These are phyloP conservation scores for Drosophila sucinea DNA, from an alignment of 1,140 invertebrate species.

Conservation along the genomic window DNA sequence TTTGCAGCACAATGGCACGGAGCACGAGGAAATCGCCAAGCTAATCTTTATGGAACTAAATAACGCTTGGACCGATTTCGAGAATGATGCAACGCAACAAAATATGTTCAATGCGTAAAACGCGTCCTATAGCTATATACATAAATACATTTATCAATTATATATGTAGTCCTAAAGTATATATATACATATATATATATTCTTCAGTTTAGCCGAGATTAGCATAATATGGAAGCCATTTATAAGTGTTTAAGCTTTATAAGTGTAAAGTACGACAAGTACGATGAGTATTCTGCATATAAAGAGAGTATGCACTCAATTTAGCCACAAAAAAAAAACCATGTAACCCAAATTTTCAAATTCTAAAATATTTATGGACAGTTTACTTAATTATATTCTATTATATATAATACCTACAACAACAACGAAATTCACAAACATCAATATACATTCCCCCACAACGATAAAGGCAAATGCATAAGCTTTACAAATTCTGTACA, in stretches of 20 bases:
- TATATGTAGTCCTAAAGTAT: constrained; percentile 29
- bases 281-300: constrained; percentile 37
- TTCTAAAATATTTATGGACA: constrained; percentile 62
- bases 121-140: constrained; percentile 35
- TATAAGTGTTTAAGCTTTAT: constrained; percentile 61
- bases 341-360: constrained; percentile 48
- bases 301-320: constrained; percentile 37
- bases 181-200: constrained; percentile 37
- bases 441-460: constrained; percentile 5
- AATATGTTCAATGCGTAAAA: constrained; percentile 87
- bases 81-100: constrained; percentile 94
- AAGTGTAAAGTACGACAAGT: constrained; percentile 54
- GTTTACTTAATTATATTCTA: constrained; percentile 63
- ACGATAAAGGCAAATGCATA: not conserved
- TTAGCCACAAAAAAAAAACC: constrained; percentile 48
- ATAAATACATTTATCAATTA: constrained; percentile 20
- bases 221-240: constrained; percentile 57
- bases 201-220: constrained; percentile 53
- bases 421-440: constrained; percentile 38
- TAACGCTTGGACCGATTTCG: constrained; percentile 99
- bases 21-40: constrained; percentile 96
- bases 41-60: constrained; percentile 99
- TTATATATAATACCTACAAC: constrained; percentile 45
- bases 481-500: constrained; percentile 2
- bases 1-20: constrained; percentile 94